These are phyloP conservation scores for Pelvicachromis taeniatus DNA, from an alignment of 2,113 vertebrate species.

Conservation along the genomic window DNA sequence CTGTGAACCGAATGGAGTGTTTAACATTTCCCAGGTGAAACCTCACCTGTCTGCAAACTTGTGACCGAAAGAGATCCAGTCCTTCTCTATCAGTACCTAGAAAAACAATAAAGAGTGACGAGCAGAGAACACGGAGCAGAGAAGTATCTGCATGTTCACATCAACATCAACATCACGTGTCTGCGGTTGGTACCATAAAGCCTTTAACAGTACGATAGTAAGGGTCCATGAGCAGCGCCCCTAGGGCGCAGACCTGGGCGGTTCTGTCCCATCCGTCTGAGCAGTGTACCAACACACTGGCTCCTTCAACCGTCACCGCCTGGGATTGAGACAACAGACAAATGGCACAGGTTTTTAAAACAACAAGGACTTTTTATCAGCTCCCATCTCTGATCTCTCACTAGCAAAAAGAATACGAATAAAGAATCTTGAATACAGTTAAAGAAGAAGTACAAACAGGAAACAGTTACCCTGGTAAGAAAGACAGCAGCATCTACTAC, in stretches of 20 bases:
- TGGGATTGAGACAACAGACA: conserved; percentile 32
- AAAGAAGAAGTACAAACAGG: background rate
- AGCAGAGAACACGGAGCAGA: background rate
- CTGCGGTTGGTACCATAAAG: conserved; percentile 82
- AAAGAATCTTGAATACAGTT: background rate
- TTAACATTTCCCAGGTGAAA: background rate
- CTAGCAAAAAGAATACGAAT: background rate
- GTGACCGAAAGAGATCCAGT: conserved; percentile 98
- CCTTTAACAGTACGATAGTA: conserved; percentile 95
- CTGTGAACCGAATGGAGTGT: background rate
- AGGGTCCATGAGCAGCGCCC: conserved; percentile 87
- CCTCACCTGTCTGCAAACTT: conserved; percentile 95
- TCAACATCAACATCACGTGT: background rate
- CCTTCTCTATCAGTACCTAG: conserved; percentile 97
- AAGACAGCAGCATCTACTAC: conserved; percentile 90
- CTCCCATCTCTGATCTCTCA: no score
- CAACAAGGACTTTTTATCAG: background rate
- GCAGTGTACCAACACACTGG: conserved; percentile 93
- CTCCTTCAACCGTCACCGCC: conserved; percentile 87
- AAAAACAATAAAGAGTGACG: background rate
- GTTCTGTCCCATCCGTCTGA: conserved; percentile 98
- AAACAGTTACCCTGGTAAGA: conserved; percentile 81
- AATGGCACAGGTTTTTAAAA: background rate
- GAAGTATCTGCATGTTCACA: background rate
- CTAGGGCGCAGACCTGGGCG: conserved; percentile 93